Evolutionary conservation across 37 sponge, comb jelly and placozoan species (phyloP), one percentile per base, ranked within the genome.

Genomic region (Corticium candelabrum): DNA sequence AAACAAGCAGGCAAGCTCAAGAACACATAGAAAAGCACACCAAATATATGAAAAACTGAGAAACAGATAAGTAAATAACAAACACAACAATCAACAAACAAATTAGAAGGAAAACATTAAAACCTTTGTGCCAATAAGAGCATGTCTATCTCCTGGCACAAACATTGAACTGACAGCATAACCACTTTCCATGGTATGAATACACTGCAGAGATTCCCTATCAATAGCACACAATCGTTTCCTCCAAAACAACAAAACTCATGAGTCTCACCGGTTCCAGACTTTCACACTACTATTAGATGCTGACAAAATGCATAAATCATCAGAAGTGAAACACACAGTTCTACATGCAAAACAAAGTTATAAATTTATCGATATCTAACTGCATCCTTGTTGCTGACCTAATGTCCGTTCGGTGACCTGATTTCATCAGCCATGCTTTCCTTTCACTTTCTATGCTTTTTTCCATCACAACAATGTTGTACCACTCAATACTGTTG

Each of bases 81-180:
- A 1, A 1, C 2, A 74, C n/a, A 1, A n/a, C n/a, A n/a, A n/a
- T n/a, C n/a, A n/a, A n/a, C n/a, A n/a, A n/a, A n/a, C n/a, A n/a
- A n/a, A n/a, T n/a, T n/a, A n/a, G n/a, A n/a, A n/a, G n/a, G n/a
- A n/a, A n/a, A n/a, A n/a, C n/a, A n/a, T n/a, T n/a, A n/a, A n/a
- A 33, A 93, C 94, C 88, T 92, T 94, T 3, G 89, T 90, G 27
- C 99, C 99, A 1, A 88, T 41, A n/a, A 98, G 41, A 11, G 83
- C 71, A 43, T 92, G 84, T 30, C 89, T 82, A 57, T 98, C 86
- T 21, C 99, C 96, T 27, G 96, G 96, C 30, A 85, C 86, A 84
- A 98, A 87, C n/a, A 79, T 62, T 5, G 78, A 73, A 40, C 81
- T 86, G 35, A 94, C 71, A n/a, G 81, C 90, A 78, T 89, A 87